Base-by-base conservation (phyloP, 2,888 invertebrate species). In the Drosophila emarginata region DNA sequence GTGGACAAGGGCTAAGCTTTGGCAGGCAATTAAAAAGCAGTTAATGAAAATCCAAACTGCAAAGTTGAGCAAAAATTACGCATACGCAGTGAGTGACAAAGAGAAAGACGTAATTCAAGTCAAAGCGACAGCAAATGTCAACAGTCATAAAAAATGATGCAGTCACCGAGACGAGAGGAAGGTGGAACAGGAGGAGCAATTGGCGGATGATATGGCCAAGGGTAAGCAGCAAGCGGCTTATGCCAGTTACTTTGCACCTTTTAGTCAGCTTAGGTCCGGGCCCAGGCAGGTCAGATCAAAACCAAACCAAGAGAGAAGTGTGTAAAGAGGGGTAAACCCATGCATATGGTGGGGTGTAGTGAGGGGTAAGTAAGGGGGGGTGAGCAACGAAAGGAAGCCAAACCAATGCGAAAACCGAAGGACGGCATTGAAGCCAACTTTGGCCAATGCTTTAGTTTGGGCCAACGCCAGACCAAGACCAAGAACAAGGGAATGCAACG, bases 201-300 rank as follows among this genome's bases (percentile, higher is more conserved):
- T 14, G 37, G 50, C 6, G 51, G 15, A 45, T 40, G 52, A 37
- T 57, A 14, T n/a, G 21, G 14, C 39, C 21, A 50, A 53, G 64
- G 59, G 57, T 59, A 62, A 67, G 64, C 74, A 58, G 59, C 59
- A 64, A 69, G 78, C 82, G 63, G 83, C 82, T 83, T 83, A 82
- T 58, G 81, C 80, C 77, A 85, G 81, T 80, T 85, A 83, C 84
- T 86, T 81, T 80, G 81, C 84, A 86, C 83, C 84, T 85, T 81
- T 79, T 78, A 76, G 83, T 63, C 79, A 65, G 84, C 81, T 82
- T 82, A 84, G 45, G 45, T 7, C 3, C 40, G 64, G 72, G 57
- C 14, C 50, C 50, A 50, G 18, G 45, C 67, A 45, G 45, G 45
- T 45, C 45, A 45, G 45, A 18, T 18, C 45, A 45, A 45, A 45